Base-by-base conservation (phyloP, 2,113 vertebrate genomes). In the Notothenia rossii region DNA sequence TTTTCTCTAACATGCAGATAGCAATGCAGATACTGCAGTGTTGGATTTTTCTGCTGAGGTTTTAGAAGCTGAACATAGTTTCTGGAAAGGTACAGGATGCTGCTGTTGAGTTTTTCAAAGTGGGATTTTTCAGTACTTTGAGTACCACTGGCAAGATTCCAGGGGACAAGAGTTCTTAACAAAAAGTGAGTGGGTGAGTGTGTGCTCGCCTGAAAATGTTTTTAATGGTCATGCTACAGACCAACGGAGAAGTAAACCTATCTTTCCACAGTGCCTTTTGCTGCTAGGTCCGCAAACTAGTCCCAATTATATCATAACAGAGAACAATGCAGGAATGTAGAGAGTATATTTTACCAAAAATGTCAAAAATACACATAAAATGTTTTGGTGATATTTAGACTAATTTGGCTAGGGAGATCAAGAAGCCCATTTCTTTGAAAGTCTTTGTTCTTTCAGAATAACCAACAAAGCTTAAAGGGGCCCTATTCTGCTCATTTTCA, bases 31-130 rank as follows among this genome's bases (percentile, higher is more conserved):
- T 49, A 11, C 18, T 18, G 49, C 10, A 18, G 20, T 18, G 43
- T 61, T 72, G 13, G 62, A 51, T 58, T 49, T 25, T 43, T 65
- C n/a, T 25, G 50, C 59, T 11, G 3, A 46, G 43, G 49, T 46
- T 64, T 22, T 72, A 25, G 29, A 45, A 25, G 14, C 22, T 40
- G 14, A 62, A 58, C 45, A 10, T 43, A 43, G 51, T 58, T 63
- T 62, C 20, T 56, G 20, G 25, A 43, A 20, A 49, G 18, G 13
- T 40, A 11, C 7, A 13, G 36, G 36, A 7, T 40, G 36, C 22
- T 59, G 33, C 14, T 68, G 4, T 65, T 45, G 14, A 64, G 59
- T n/a, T 70, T 36, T 62, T 64, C 59, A 17, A 71, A 60, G 25
- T 50, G 72, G 22, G n/a, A 63, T 75, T 36, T 54, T 61, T 54